Evolutionary conservation across 2,888 invertebrate genomes (phyloP).

Genomic region (Marronus borbonicus): DNA sequence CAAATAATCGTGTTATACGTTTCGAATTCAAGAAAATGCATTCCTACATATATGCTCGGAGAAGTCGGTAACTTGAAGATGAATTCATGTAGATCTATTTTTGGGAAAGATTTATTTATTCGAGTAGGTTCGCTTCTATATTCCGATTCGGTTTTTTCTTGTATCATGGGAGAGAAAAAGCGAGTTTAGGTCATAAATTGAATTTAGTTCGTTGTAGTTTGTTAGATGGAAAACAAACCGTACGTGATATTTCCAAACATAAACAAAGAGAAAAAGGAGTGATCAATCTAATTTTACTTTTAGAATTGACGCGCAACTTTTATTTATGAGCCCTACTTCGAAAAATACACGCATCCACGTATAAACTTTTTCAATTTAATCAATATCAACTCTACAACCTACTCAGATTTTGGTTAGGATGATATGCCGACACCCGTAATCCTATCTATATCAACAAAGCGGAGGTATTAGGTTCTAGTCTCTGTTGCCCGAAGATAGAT

Average conservation of each 20-base stretch:
- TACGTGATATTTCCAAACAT: conserved; percentile 17
- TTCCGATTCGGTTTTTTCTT: conserved; percentile 7
- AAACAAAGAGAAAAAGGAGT: not conserved
- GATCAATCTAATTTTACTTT: conserved; percentile 4
- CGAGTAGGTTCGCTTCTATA: conserved; percentile 6
- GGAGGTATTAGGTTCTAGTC: too few relatives aligned
- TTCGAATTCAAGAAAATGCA: conserved; percentile 32
- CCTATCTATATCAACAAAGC: too few relatives aligned
- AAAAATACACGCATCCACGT: not conserved
- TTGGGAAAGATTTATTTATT: conserved; percentile 12
- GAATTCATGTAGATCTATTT: conserved; percentile 28
- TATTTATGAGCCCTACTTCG: not conserved
- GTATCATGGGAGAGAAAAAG: not conserved
- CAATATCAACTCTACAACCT: not conserved
- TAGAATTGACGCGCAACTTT: not conserved
- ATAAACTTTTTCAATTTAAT: not conserved
- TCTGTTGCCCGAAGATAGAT: too few relatives aligned
- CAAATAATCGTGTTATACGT: conserved; percentile 58
- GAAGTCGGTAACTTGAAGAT: not conserved
- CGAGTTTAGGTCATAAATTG: conserved; percentile 15
- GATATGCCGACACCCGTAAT: too few relatives aligned
- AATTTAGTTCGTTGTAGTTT: conserved; percentile 14
- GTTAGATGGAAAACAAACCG: conserved; percentile 28
- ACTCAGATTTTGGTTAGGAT: too few relatives aligned
- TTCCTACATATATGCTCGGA: conserved; percentile 17